Evolutionary conservation across 2,113 vertebrate species (phyloP).

Genomic region (Martes martes): DNA sequence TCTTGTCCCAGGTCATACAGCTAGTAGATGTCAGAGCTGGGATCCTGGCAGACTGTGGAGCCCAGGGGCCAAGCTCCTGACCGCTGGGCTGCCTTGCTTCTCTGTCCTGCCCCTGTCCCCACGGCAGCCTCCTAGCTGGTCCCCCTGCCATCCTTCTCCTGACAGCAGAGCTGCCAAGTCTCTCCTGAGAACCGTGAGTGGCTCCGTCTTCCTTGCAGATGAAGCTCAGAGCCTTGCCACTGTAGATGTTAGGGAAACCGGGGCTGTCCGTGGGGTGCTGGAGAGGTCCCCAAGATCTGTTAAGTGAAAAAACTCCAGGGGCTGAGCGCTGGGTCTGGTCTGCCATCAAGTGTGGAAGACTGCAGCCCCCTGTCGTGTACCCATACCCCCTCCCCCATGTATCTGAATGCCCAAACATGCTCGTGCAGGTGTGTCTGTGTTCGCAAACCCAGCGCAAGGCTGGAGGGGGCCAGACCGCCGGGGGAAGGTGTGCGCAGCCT

Average conservation of each 20-base stretch:
- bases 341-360: not conserved
- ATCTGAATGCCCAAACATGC: rapidly evolving
- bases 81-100: rapidly evolving
- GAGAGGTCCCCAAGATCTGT: not conserved
- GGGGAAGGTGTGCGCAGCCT: rapidly evolving
- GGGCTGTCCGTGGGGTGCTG: not conserved
- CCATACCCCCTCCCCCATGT: rapidly evolving
- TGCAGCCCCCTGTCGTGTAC: rapidly evolving
- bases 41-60: too few relatives aligned
- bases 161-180: not conserved
- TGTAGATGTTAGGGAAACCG: too few relatives aligned
- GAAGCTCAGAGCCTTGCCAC: not conserved
- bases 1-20: not conserved
- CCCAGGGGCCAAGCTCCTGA: not conserved
- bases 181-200: not conserved
- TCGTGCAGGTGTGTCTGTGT: rapidly evolving
- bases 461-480: not conserved
- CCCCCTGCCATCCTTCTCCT: too few relatives aligned
- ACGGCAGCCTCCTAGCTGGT: rapidly evolving
- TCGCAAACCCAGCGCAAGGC: rapidly evolving
- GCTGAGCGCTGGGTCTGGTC: not conserved
- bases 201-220: not conserved
- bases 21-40: not conserved
- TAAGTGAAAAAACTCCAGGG: not conserved
- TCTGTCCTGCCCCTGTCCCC: not conserved